Percentiles rank a stretch among this genome's conserved stretches.
These are phyloP conservation scores for Nephrocerus scutellatus DNA, from an alignment of 2,888 invertebrate genomes.

Conservation along the genomic window DNA sequence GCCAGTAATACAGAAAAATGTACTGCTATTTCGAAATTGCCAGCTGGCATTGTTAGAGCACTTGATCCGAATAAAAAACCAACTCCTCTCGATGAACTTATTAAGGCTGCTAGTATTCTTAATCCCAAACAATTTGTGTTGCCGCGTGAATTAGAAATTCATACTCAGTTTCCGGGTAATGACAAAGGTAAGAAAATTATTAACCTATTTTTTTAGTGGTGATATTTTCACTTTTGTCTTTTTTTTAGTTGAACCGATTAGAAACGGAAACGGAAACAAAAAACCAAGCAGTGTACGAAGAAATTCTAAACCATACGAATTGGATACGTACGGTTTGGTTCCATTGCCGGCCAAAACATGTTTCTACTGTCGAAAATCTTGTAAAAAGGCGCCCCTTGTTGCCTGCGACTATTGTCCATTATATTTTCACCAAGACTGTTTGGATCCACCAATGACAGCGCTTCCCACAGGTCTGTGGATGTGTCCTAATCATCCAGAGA, in stretches of 20 bases:
- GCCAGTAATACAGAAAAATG: slow-evolving; percentile 37
- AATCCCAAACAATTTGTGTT: slow-evolving; percentile 89
- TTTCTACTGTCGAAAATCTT: slow-evolving; percentile 77
- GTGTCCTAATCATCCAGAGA: slow-evolving; percentile 95
- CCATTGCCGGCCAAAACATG: slow-evolving; percentile 79
- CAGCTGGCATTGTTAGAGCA: slow-evolving; percentile 38
- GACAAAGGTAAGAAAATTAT: slow-evolving; percentile 67
- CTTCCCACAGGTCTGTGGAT: slow-evolving; percentile 90
- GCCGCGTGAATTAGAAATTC: slow-evolving; percentile 70
- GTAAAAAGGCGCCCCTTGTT: slow-evolving; percentile 74
- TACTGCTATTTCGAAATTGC: slow-evolving; percentile 32
- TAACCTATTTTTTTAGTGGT: too few species aligned
- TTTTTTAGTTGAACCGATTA: slow-evolving; percentile 32
- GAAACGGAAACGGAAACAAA: slow-evolving; percentile 34
- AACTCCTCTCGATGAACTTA: slow-evolving; percentile 69
- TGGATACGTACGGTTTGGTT: slow-evolving; percentile 57
- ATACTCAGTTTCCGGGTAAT: slow-evolving; percentile 73
- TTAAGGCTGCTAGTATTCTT: slow-evolving; percentile 72
- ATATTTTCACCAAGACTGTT: slow-evolving; percentile 86
- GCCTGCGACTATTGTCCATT: slow-evolving; percentile 92
- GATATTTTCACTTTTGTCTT: slow-evolving; percentile 2
- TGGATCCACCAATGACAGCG: slow-evolving; percentile 85
- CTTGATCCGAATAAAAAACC: slow-evolving; percentile 45
- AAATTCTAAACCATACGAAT: slow-evolving; percentile 50
- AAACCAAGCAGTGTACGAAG: slow-evolving; percentile 34